Evolutionary conservation across 1,140 invertebrate species (phyloP), one percentile per base, ranked within the genome.

Genomic region (Oreohelix idahoensis): DNA sequence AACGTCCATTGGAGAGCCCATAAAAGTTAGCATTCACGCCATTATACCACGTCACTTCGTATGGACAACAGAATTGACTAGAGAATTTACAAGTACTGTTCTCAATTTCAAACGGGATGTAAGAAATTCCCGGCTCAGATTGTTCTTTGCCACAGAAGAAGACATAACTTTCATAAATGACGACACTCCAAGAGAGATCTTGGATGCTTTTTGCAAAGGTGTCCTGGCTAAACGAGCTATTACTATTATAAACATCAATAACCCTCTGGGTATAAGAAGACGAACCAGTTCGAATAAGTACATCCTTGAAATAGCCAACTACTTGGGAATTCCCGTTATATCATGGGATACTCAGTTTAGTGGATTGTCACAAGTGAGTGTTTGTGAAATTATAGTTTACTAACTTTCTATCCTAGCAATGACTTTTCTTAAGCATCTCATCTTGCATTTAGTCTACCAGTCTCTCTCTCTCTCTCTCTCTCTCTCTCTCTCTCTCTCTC

Each of bases 331-430:
- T 39, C 86, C 86, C 0, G 71, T 86, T 51, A 81, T 87, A 20
- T 86, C 86, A 8, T 87, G 86, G 86, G 85, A 87, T 76, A 78
- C 86, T 2, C 83, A 87, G 36, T 82, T 78, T 42, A 79, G 77
- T 8, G 84, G 84, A 1, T 73, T 73, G 0, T 36, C 77, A 13
- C 73, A 83, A 79, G 86, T 87, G 51, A 84, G 84, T 66, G 0
- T 49, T 35, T n/a, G n/a, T n/a, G n/a, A n/a, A n/a, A n/a, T n/a
- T n/a, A n/a, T n/a, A n/a, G n/a, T n/a, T n/a, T n/a, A n/a, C n/a
- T n/a, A n/a, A n/a, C n/a, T n/a, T n/a, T n/a, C n/a, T n/a, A n/a
- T n/a, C n/a, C n/a, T n/a, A n/a, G n/a, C n/a, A n/a, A n/a, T n/a
- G n/a, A n/a, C n/a, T n/a, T n/a, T n/a, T n/a, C n/a, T n/a, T n/a